phyloP scores from a whole-genome alignment of 2,113 vertebrate species.

The Sardina pilchardus region DNA sequence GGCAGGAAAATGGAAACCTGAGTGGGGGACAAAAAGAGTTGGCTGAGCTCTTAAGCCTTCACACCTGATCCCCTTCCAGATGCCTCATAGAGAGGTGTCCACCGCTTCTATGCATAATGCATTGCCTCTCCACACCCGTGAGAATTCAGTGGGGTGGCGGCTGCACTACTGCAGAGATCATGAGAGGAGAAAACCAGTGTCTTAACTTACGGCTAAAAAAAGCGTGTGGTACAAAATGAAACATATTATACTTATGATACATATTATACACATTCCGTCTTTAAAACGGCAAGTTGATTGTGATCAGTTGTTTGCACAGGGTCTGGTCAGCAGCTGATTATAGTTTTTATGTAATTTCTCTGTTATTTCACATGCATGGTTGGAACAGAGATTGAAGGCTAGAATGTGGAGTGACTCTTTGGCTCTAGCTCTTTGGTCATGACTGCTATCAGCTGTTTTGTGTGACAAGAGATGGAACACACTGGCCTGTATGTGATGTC shows the following conservation, averaged over 20 bases:
- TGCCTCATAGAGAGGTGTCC: constrained; percentile 19
- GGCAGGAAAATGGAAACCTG: constrained; percentile 13
- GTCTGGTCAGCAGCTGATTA: not conserved
- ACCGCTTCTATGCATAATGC: constrained; percentile 51
- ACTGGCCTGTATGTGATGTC: too few species aligned
- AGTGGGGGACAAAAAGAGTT: constrained; percentile 18
- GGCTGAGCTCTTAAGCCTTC: constrained; percentile 8
- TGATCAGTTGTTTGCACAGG: too few species aligned
- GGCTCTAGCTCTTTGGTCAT: not conserved
- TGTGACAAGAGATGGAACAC: too few species aligned
- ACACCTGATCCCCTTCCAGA: constrained; percentile 37
- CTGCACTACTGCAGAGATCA: not conserved
- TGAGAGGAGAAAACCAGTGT: not conserved
- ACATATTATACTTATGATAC: too few species aligned
- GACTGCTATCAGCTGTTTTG: not conserved
- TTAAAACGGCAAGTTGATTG: too few species aligned
- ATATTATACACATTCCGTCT: too few species aligned
- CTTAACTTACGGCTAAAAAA: too few species aligned
- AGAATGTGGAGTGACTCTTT: not conserved
- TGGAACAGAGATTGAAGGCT: not conserved
- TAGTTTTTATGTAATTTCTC: not conserved
- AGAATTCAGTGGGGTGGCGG: not conserved
- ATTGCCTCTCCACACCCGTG: constrained; percentile 29
- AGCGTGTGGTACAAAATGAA: not conserved
- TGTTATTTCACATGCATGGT: not conserved